Evolutionary conservation across 2,888 invertebrate genomes (phyloP).

Genomic region (Nemoura dubitans): DNA sequence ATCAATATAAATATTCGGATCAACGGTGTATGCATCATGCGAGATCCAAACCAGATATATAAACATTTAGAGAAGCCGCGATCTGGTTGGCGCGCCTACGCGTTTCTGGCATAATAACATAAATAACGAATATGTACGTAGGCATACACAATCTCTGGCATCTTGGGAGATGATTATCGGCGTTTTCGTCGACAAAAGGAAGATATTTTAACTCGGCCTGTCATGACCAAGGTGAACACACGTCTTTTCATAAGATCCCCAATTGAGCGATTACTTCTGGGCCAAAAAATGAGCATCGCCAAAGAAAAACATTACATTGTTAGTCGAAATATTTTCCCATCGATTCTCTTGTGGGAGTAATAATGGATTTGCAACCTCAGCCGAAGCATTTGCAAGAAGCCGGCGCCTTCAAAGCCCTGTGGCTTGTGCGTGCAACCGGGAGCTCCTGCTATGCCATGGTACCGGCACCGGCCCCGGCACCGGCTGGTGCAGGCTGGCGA

Average conservation of each 20-base stretch:
- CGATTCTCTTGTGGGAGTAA: conserved; percentile 14
- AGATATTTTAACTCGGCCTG: conserved; percentile 27
- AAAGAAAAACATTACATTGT: conserved; percentile 8
- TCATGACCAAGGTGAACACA: conserved; percentile 31
- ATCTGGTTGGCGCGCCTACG: neutral
- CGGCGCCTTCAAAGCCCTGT: conserved; percentile 25
- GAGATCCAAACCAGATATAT: neutral
- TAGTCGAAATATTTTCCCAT: conserved; percentile 32
- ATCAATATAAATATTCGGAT: neutral
- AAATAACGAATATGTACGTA: neutral
- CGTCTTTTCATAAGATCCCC: conserved; percentile 37
- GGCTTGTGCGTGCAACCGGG: neutral
- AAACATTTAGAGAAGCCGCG: neutral
- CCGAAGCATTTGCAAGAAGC: neutral
- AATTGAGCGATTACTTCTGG: conserved; percentile 31
- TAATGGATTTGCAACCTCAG: conserved; percentile 31
- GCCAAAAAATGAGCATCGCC: conserved; percentile 13
- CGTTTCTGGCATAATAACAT: neutral
- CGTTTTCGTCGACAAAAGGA: conserved; percentile 21
- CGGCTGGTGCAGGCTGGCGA: neutral
- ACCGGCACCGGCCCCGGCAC: no score
- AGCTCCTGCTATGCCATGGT: neutral
- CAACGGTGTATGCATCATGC: neutral
- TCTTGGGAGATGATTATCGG: conserved; percentile 18
- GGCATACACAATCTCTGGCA: neutral